phyloP scores from a whole-genome alignment of 2,797 vertebrate genomes.

The Crypturellus tataupa region DNA sequence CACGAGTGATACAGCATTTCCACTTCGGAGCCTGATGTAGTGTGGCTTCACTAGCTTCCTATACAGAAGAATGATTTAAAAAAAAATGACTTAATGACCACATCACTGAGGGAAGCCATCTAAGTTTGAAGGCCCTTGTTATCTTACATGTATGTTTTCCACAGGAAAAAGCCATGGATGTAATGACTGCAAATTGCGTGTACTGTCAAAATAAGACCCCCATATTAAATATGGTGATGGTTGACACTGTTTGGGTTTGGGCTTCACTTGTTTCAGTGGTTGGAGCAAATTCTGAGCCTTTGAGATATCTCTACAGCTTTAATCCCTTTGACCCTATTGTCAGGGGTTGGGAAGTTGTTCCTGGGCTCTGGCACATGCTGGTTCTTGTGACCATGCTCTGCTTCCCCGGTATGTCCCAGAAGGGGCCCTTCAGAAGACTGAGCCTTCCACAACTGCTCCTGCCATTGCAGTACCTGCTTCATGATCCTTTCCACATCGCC shows the following conservation, averaged over 20 bases:
- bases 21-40: neutral
- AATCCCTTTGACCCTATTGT: neutral
- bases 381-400: too few species aligned
- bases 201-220: neutral
- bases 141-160: neutral
- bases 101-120: accelerated
- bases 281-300: neutral
- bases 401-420: neutral
- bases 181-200: neutral
- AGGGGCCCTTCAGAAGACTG: neutral
- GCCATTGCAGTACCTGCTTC: neutral
- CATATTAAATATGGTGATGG: neutral
- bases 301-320: accelerated
- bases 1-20: accelerated
- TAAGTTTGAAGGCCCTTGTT: neutral
- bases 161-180: neutral
- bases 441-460: neutral
- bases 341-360: neutral
- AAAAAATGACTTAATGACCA: neutral
- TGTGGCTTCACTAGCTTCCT: neutral
- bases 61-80: neutral
- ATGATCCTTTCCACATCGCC: neutral
- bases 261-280: neutral
- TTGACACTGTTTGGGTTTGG: accelerated
- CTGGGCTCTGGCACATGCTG: neutral